Evolutionary conservation across 2,888 invertebrate species (phyloP).

Genomic region (Blastobasis lacticolella): DNA sequence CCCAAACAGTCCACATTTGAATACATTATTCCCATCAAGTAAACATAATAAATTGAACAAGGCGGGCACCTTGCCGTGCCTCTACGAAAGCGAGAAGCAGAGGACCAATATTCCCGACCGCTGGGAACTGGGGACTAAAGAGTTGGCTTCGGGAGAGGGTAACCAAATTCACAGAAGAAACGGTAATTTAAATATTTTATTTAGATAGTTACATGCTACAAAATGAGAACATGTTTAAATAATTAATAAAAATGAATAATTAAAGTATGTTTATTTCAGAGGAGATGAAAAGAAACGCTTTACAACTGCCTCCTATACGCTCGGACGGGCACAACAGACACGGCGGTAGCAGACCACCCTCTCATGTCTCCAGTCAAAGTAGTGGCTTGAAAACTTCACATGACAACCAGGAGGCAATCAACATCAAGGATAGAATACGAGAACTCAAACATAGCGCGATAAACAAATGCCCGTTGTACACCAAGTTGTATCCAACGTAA

Average conservation of each 20-base stretch:
- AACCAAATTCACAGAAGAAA: conserved; percentile 20
- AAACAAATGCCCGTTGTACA: no score
- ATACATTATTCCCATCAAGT: conserved; percentile 36
- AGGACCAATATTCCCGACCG: conserved; percentile 23
- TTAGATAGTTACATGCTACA: no score
- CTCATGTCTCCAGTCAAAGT: conserved; percentile 3
- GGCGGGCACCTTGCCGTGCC: conserved; percentile 21
- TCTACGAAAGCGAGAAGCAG: conserved; percentile 22
- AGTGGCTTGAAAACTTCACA: no score
- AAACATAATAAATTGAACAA: conserved; percentile 18
- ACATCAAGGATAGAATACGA: conserved; percentile 46
- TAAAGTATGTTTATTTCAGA: neutral
- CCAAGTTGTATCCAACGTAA: no score
- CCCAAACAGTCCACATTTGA: conserved; percentile 37
- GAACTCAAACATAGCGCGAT: conserved; percentile 39
- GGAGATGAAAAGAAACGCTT: conserved; percentile 10
- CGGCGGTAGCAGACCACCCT: conserved; percentile 1
- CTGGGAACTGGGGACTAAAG: conserved; percentile 38
- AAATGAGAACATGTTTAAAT: no score
- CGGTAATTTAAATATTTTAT: conserved; percentile 15
- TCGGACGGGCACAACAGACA: conserved; percentile 26
- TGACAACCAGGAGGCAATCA: conserved; percentile 28
- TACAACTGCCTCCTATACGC: conserved; percentile 49
- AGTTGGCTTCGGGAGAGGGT: conserved; percentile 52
- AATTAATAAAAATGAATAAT: neutral